phyloP scores from a whole-genome alignment of 2,888 invertebrate genomes.

The Dastarcus helophoroides region DNA sequence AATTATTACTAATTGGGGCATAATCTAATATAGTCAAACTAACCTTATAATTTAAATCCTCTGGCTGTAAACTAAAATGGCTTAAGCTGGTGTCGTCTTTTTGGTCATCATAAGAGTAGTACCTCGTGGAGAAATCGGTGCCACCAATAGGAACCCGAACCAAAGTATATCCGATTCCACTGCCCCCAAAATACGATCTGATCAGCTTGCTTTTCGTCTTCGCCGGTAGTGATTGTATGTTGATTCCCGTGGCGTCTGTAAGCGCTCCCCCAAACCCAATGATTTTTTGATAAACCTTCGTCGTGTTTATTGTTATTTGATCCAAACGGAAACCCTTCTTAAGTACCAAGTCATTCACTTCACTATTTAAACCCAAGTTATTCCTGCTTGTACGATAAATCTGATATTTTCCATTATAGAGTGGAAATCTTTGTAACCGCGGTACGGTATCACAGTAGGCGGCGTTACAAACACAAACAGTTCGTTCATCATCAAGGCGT shows the following conservation, averaged over 20 bases:
- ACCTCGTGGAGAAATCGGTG: constrained; percentile 41
- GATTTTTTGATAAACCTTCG: constrained; percentile 51
- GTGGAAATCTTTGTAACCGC: not conserved
- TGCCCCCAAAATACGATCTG: constrained; percentile 57
- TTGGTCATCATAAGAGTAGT: constrained; percentile 1
- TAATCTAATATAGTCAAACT: too few relatives aligned
- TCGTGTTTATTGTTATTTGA: not conserved
- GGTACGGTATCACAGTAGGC: constrained; percentile 1
- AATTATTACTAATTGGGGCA: too few relatives aligned
- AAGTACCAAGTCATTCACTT: not conserved
- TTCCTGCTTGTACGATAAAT: not conserved
- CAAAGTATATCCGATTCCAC: constrained; percentile 64
- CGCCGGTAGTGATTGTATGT: constrained; percentile 49
- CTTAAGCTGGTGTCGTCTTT: not conserved
- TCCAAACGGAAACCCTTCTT: not conserved
- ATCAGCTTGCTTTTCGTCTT: constrained; percentile 34
- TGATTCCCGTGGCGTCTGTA: constrained; percentile 53
- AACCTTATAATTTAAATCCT: constrained; percentile 1
- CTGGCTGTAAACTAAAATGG: not conserved
- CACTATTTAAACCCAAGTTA: not conserved
- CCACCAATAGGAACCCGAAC: constrained; percentile 74
- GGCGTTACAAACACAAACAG: constrained; percentile 3
- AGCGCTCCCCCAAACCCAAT: constrained; percentile 80
- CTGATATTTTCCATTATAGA: not conserved
- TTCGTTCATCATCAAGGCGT: constrained; percentile 1